These are phyloP conservation scores for Nibea albiflora DNA, from an alignment of 2,113 vertebrate genomes.

Conservation along the genomic window DNA sequence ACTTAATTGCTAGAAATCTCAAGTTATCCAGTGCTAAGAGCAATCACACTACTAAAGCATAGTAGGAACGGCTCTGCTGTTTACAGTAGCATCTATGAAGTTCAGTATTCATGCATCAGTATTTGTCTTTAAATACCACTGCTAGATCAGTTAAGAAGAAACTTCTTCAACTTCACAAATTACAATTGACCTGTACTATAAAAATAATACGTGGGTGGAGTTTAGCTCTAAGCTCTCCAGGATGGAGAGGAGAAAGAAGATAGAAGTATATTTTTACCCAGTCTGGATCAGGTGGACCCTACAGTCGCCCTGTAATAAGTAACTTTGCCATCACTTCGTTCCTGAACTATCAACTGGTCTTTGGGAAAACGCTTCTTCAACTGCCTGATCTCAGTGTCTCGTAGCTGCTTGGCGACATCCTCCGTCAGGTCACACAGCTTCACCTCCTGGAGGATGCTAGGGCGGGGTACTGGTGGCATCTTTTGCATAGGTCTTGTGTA, in stretches of 20 bases:
- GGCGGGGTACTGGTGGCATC: constrained; percentile 36
- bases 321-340: constrained; percentile 82
- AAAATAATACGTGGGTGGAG: not conserved
- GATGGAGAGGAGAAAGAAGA: not conserved
- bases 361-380: constrained; percentile 84
- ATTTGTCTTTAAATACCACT: not conserved
- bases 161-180: not conserved
- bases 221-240: not conserved
- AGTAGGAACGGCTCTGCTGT: not conserved
- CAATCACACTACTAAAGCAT: not conserved
- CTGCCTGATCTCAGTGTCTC: constrained; percentile 84
- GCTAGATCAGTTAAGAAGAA: too few relatives aligned
- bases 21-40: not conserved
- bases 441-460: constrained; percentile 64
- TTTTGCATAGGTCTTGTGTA: constrained; percentile 9
- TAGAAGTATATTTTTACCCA: constrained; percentile 78
- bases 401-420: constrained; percentile 75
- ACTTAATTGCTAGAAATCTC: not conserved
- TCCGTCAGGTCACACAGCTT: constrained; percentile 83
- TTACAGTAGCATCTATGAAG: not conserved
- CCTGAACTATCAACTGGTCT: constrained; percentile 86
- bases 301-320: constrained; percentile 84
- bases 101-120: not conserved
- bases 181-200: not conserved
- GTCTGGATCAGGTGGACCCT: constrained; percentile 85